Evolutionary conservation across 2,797 vertebrate genomes (phyloP), one percentile per base, ranked within the genome.

Genomic region (Iguana delicatissima): DNA sequence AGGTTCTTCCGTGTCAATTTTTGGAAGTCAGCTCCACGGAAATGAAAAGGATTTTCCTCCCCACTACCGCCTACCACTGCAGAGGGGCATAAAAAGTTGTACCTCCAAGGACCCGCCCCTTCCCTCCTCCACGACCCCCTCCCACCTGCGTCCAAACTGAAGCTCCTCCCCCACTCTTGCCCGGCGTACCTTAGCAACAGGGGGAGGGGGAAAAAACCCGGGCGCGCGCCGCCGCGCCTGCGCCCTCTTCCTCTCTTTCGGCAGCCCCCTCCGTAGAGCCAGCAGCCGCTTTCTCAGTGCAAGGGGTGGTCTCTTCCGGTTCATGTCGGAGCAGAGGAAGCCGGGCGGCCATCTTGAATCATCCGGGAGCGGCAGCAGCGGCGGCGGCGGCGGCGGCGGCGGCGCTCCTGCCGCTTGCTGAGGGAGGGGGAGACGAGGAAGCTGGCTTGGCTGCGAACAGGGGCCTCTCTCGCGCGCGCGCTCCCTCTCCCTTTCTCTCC

Each of bases 341-440:
- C 97, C 94, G 96, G 97, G 97, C 96, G 97, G 99, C 99, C 99
- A 99, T 99, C 98, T 99, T 99, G 98, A 98, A 98, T 98, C 97
- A 97, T 97, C 97, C 93, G 93, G 96, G 95, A 94, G 94, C 88
- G 3, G 93, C 86, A 93, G n/a, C n/a, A n/a, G n/a, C n/a, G n/a
- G n/a, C n/a, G n/a, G n/a, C n/a, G n/a, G 95, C 89, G 42, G 26
- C n/a, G 90, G 93, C 86, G 2, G 93, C 85, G 92, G 95, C 92
- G 59, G 32, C 22, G 90, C 76, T n/a, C 90, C 74, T 88, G 88
- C 38, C 62, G 76, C 2, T 26, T 72, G 62, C 80, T 67, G 77
- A 18, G 86, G 50, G 79, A n/a, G 38, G 26, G 29, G 46, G 22
- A 52, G 2, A 55, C 38, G n/a, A 84, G 26, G 85, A 42, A 6